A percentile compares a stretch with the other conserved stretches of the same genome.
These are phyloP conservation scores for Eidolon dupreanum DNA, from an alignment of 2,797 vertebrate genomes.

Conservation along the genomic window DNA sequence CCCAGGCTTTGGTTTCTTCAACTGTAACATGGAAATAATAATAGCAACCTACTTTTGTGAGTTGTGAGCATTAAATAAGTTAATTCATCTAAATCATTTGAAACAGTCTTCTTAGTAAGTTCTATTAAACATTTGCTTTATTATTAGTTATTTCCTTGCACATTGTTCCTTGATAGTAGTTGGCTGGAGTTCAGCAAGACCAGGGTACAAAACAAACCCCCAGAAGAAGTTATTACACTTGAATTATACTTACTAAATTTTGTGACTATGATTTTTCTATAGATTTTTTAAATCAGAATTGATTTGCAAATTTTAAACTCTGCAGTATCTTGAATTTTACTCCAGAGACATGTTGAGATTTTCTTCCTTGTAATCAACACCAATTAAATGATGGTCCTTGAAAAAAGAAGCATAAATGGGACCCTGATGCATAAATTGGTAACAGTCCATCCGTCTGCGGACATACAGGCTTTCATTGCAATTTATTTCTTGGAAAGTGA, in stretches of 20 bases:
- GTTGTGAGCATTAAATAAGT: neutral
- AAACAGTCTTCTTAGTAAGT: neutral
- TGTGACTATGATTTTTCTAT: neutral
- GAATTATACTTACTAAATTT: neutral
- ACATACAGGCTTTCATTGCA: slow-evolving; percentile 56
- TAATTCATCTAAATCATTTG: neutral
- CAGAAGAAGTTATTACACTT: neutral
- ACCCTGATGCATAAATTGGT: slow-evolving; percentile 37
- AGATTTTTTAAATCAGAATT: neutral
- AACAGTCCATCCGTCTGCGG: slow-evolving; percentile 46
- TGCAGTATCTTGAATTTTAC: neutral
- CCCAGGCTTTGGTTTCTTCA: neutral
- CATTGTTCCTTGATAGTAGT: neutral
- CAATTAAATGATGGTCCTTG: slow-evolving; percentile 58
- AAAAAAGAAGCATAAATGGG: slow-evolving; percentile 52
- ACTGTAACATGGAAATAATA: neutral
- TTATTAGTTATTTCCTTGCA: neutral
- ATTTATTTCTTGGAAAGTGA: slow-evolving; percentile 64
- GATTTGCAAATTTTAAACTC: neutral
- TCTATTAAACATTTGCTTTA: neutral
- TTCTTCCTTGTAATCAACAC: slow-evolving; percentile 35
- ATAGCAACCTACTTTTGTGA: neutral
- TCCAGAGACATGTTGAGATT: neutral
- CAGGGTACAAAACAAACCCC: neutral
- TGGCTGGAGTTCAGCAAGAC: neutral